A percentile compares a stretch with the other conserved stretches of the same genome.
These are phyloP conservation scores for Chrysomela aeneicollis DNA, from an alignment of 2,888 invertebrate species.

Conservation along the genomic window DNA sequence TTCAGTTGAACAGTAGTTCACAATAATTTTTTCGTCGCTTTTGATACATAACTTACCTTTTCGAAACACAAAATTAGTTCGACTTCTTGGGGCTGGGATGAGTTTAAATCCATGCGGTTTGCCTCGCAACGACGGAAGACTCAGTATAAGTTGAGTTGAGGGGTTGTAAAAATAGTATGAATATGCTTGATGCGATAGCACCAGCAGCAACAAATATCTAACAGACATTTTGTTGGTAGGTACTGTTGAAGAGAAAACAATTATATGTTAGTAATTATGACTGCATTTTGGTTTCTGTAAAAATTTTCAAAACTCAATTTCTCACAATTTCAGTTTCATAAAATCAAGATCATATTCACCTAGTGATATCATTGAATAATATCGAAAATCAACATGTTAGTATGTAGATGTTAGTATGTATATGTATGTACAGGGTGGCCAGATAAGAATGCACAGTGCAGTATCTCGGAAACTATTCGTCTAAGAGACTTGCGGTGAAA, in stretches of 20 bases:
- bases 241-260: background rate
- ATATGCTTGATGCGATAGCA: slow-evolving; percentile 2
- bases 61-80: background rate
- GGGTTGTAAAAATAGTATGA: slow-evolving; percentile 33
- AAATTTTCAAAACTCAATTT: too few relatives aligned
- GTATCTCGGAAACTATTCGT: too few relatives aligned
- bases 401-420: too few relatives aligned
- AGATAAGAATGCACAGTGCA: too few relatives aligned
- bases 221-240: slow-evolving; percentile 2
- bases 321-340: too few relatives aligned
- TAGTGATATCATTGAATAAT: too few relatives aligned
- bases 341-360: too few relatives aligned
- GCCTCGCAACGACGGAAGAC: slow-evolving; percentile 13
- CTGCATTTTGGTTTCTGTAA: background rate
- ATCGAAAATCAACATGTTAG: too few relatives aligned
- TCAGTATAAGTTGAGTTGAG: slow-evolving; percentile 20
- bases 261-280: background rate
- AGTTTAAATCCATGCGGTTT: slow-evolving; percentile 27
- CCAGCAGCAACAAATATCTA: slow-evolving; percentile 15
- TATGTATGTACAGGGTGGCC: too few relatives aligned
- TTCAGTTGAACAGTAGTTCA: background rate
- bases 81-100: slow-evolving; percentile 28
- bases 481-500: too few relatives aligned
- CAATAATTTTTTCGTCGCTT: background rate
- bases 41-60: slow-evolving; percentile 12